These are phyloP conservation scores for Patagioenas fasciata DNA, from an alignment of 2,113 vertebrate species.

Conservation along the genomic window DNA sequence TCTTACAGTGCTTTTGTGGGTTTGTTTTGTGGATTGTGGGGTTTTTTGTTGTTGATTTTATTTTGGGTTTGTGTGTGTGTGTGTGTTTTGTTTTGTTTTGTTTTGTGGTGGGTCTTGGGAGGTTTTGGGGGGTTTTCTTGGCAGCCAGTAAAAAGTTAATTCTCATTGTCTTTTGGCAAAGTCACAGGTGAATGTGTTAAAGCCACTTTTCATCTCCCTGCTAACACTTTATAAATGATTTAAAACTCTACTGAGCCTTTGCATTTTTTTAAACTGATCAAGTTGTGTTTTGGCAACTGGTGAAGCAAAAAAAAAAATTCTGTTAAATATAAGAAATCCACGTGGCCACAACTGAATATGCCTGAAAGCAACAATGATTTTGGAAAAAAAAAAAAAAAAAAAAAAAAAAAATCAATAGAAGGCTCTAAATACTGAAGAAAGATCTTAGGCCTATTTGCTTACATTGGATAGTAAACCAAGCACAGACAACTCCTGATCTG, in stretches of 20 bases:
- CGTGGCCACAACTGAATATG: not conserved
- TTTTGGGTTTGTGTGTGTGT: not conserved
- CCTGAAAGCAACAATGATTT: not conserved
- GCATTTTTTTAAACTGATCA: not conserved
- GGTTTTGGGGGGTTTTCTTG: not conserved
- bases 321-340: not conserved
- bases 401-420: not conserved
- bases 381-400: not conserved
- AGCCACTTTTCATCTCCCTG: not conserved
- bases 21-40: not conserved
- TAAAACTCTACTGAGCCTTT: not conserved
- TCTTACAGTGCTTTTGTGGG: not conserved
- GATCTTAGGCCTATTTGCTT: not conserved
- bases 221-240: not conserved
- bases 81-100: not conserved
- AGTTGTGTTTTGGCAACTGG: not conserved
- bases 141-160: not conserved
- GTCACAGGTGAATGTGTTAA: not conserved
- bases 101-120: too few relatives aligned
- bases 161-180: not conserved
- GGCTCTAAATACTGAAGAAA: not conserved
- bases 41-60: not conserved
- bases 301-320: not conserved
- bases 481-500: not conserved
- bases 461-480: not conserved